Conservation (phyloP, 2,888 invertebrate species). For the Drosophila infuscata region DNA sequence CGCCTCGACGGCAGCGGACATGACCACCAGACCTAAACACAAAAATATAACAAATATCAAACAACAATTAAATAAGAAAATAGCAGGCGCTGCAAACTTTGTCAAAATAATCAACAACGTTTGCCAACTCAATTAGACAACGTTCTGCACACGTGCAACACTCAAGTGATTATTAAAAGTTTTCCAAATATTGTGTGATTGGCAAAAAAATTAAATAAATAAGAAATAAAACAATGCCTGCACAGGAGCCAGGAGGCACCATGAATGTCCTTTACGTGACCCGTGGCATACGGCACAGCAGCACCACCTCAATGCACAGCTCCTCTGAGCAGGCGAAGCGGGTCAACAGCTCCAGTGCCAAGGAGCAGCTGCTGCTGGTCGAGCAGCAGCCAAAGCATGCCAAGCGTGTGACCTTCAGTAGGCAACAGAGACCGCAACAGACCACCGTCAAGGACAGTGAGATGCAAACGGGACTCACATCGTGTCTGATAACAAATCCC, state of each 20-base stretch:
- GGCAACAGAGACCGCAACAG: conserved; percentile 11
- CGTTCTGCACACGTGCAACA: conserved; percentile 25
- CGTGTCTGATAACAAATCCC: conserved; percentile 59
- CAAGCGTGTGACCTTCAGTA: conserved; percentile 63
- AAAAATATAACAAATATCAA: neutral
- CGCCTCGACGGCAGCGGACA: conserved; percentile 94
- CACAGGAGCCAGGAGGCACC: conserved; percentile 6
- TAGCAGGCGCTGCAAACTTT: conserved; percentile 38
- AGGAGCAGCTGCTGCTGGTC: conserved; percentile 29
- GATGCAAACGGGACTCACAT: conserved; percentile 47
- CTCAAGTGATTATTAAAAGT: conserved; percentile 22
- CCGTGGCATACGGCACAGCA: conserved; percentile 33
- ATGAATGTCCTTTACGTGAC: conserved; percentile 38
- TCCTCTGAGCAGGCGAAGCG: neutral
- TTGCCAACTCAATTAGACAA: conserved; percentile 32
- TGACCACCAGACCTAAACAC: conserved; percentile 92
- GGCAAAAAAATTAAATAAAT: too few species aligned
- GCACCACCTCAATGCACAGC: conserved; percentile 20
- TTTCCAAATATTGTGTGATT: conserved; percentile 20
- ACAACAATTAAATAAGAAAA: neutral
- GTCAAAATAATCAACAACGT: conserved; percentile 23
- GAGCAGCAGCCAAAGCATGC: conserved; percentile 52
- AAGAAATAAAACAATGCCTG: conserved; percentile 21
- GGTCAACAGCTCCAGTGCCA: conserved; percentile 14
- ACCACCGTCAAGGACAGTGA: conserved; percentile 38